Percentiles rank a stretch among this genome's conserved stretches.
These are phyloP conservation scores for Urocynchramus pylzowi DNA, from an alignment of 2,113 vertebrate genomes.

Conservation along the genomic window DNA sequence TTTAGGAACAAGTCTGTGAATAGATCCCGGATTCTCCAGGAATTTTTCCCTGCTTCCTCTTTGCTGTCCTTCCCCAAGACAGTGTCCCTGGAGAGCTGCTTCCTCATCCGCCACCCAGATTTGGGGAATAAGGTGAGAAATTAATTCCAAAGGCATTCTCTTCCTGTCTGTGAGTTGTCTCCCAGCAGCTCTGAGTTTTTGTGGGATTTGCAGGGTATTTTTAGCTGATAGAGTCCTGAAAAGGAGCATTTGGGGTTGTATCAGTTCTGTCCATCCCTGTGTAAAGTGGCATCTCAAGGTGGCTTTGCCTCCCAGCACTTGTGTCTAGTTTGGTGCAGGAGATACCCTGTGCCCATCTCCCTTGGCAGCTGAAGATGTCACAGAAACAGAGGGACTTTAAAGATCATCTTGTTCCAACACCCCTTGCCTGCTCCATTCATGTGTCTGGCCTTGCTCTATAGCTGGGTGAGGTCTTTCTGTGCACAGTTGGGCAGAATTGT, in stretches of 20 bases:
- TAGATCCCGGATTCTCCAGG: constrained; percentile 66
- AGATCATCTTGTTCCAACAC: not conserved
- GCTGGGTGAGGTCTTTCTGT: not conserved
- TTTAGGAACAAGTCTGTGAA: constrained; percentile 72
- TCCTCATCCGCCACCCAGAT: constrained; percentile 61
- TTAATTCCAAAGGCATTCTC: not conserved
- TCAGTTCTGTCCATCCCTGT: not conserved
- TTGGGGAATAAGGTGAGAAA: constrained; percentile 72
- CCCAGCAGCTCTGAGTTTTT: not conserved
- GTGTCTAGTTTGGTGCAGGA: not conserved
- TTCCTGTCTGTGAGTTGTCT: not conserved
- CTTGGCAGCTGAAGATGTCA: not conserved
- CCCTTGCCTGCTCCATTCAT: not conserved
- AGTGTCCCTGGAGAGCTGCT: constrained; percentile 72
- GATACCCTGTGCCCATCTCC: not conserved
- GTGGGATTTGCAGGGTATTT: not conserved
- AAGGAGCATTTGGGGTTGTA: not conserved
- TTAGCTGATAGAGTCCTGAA: not conserved
- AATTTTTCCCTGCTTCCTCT: constrained; percentile 69
- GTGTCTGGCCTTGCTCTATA: not conserved
- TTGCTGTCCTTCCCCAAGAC: constrained; percentile 67
- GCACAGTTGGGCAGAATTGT: not conserved
- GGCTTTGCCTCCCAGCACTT: not conserved
- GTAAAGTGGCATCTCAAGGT: not conserved
- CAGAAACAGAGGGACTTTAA: not conserved